Evolutionary conservation across 1,140 invertebrate genomes (phyloP).

Genomic region (Drosophila albomicans): DNA sequence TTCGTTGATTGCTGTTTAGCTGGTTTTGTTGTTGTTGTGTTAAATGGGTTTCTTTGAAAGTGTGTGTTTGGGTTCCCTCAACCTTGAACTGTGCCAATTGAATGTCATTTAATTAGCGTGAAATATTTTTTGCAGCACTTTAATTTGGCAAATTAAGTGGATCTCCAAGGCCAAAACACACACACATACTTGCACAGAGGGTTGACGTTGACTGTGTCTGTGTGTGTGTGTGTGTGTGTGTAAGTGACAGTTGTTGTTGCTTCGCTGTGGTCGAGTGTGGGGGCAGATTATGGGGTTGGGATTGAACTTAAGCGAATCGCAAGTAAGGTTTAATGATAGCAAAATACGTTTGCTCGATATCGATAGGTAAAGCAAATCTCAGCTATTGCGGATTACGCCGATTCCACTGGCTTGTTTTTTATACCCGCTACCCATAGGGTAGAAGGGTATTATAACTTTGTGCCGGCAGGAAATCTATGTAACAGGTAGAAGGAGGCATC

Average conservation of each 20-base stretch:
- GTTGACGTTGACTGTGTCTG: conserved; percentile 17
- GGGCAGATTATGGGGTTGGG: background rate
- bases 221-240: conserved; percentile 1
- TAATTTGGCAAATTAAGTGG: conserved; percentile 76
- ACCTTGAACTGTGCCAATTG: conserved; percentile 10
- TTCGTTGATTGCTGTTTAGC: background rate
- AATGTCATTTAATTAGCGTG: conserved; percentile 78
- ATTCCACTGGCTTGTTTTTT: conserved; percentile 63
- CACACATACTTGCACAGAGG: background rate
- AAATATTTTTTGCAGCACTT: conserved; percentile 69
- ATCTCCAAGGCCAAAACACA: conserved; percentile 18
- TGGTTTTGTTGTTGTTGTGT: background rate
- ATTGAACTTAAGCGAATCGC: conserved; percentile 26
- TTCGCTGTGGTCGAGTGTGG: too few species aligned
- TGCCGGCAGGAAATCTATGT: too few species aligned
- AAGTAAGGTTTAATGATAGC: background rate
- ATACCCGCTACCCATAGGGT: background rate
- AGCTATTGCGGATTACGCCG: conserved; percentile 71
- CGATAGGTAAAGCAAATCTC: conserved; percentile 59
- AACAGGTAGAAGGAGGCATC: too few species aligned
- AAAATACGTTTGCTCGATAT: conserved; percentile 18
- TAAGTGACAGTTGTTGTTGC: background rate
- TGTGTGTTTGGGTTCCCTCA: conserved; percentile 2
- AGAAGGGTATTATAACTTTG: too few species aligned
- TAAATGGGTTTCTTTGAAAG: background rate